Conservation (phyloP, 1,140 invertebrate genomes). For the Pararge aegeria region DNA sequence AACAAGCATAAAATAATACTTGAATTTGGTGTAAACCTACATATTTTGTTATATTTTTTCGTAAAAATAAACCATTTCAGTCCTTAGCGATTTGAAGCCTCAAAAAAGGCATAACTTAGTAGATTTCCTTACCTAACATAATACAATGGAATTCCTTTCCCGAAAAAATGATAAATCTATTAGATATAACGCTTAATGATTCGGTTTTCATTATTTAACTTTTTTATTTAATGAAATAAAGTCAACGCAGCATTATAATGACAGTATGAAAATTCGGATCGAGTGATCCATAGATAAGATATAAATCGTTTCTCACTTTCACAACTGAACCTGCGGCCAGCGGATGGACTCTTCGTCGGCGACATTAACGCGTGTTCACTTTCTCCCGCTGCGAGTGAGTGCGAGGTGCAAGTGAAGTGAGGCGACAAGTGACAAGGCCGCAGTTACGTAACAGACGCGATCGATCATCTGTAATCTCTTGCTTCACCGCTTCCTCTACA, state of each 20-base stretch:
- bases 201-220: no score
- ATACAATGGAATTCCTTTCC: no score
- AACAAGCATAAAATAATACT: no score
- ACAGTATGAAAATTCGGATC: not conserved
- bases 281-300: not conserved
- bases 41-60: no score
- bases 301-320: not conserved
- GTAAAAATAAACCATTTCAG: no score
- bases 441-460: not conserved
- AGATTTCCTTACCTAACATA: no score
- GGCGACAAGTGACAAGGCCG: not conserved
- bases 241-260: not conserved
- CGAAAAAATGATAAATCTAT: no score
- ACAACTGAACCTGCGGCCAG: not conserved
- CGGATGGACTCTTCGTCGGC: not conserved
- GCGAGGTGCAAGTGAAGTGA: not conserved
- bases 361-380: slow-evolving; percentile 1
- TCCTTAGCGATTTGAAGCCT: no score
- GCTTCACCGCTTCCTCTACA: not conserved
- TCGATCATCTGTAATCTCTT: slow-evolving; percentile 4
- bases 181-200: no score
- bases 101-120: no score
- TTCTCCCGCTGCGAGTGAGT: not conserved
- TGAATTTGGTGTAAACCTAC: no score
- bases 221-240: no score